Evolutionary conservation across 2,797 vertebrate genomes (phyloP).

Genomic region (Alcedo atthis): DNA sequence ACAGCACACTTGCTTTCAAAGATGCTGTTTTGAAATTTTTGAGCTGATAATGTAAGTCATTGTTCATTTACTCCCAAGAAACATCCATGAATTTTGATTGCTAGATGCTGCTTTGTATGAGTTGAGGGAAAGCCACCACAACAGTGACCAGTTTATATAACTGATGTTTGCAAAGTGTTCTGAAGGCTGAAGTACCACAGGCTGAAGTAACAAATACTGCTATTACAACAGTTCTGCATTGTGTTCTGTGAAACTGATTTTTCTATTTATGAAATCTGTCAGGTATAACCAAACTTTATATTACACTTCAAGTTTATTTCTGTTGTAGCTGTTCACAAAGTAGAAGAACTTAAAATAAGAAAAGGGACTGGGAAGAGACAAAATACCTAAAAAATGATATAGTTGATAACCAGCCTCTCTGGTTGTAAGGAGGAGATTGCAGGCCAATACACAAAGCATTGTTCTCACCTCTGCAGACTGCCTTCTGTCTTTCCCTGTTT

Average conservation of each 20-base stretch:
- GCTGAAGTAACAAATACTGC: background rate
- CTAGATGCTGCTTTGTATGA: background rate
- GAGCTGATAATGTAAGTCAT: background rate
- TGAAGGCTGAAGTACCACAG: background rate
- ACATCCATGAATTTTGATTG: background rate
- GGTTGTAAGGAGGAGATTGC: background rate
- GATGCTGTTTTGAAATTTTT: background rate
- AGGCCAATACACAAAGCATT: background rate
- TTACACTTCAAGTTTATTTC: background rate
- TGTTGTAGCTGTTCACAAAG: background rate
- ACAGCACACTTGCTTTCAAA: background rate
- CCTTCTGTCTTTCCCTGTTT: background rate
- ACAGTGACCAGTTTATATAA: background rate
- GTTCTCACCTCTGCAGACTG: background rate
- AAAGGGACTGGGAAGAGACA: background rate
- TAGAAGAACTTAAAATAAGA: background rate
- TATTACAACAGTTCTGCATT: background rate
- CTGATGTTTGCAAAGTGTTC: background rate
- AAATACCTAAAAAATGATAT: background rate
- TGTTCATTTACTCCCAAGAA: background rate
- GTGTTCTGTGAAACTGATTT: background rate
- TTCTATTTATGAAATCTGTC: background rate
- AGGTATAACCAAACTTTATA: background rate
- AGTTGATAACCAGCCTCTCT: background rate
- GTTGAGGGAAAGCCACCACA: background rate